These are phyloP conservation scores for Trichoplusia ni DNA, from an alignment of 1,140 invertebrate species.

Conservation along the genomic window DNA sequence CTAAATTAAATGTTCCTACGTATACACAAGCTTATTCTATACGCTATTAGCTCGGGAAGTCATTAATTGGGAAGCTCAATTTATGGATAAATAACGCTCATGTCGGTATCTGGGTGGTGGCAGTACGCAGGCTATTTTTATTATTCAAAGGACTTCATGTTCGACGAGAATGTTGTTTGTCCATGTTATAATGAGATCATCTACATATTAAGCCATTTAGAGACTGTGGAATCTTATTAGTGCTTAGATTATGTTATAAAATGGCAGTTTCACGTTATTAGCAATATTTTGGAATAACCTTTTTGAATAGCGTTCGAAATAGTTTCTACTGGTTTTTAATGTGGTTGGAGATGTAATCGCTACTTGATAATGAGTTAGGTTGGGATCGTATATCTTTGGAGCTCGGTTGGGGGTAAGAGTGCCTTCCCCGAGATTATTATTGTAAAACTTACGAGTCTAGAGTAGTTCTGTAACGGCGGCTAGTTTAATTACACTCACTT, in stretches of 20 bases:
- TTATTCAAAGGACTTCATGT: neutral
- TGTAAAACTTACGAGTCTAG: slow-evolving; percentile 9
- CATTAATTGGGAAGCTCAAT: slow-evolving; percentile 21
- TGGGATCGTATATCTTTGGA: neutral
- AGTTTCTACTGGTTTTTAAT: slow-evolving; percentile 3
- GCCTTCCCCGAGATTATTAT: slow-evolving; percentile 19
- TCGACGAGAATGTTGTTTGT: neutral
- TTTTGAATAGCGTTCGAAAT: neutral
- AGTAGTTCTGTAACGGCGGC: slow-evolving; percentile 8
- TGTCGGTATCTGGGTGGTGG: slow-evolving; percentile 15
- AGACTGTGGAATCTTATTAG: slow-evolving; percentile 1
- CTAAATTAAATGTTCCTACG: slow-evolving; percentile 59
- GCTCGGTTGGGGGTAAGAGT: neutral
- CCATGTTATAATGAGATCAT: slow-evolving; percentile 12
- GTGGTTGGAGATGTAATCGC: neutral
- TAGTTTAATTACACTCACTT: slow-evolving; percentile 21
- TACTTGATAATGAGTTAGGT: slow-evolving; percentile 8
- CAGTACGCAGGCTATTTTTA: slow-evolving; percentile 5
- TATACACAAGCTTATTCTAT: slow-evolving; percentile 29
- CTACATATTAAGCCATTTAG: neutral
- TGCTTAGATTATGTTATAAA: neutral
- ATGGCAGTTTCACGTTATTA: neutral
- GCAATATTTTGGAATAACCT: slow-evolving; percentile 1
- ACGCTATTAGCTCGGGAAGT: slow-evolving; percentile 19
- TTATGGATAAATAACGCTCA: slow-evolving; percentile 22